phyloP scores from a whole-genome alignment of 2,113 vertebrate genomes.

The Solenodon paradoxus region DNA sequence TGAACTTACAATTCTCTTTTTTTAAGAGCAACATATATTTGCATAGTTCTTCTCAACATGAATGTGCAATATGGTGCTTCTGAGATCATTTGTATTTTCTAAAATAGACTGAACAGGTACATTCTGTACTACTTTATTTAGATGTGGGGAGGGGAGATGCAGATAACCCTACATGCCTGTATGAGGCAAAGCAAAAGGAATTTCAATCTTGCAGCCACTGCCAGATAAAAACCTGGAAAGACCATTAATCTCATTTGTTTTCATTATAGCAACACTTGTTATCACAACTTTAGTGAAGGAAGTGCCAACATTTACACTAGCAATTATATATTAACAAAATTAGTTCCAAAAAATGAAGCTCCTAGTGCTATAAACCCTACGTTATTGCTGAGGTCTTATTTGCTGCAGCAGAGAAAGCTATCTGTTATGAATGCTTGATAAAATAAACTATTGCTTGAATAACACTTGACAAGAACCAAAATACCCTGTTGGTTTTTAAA shows the following conservation, averaged over 20 bases:
- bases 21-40: background rate
- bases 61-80: background rate
- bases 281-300: constrained; percentile 73
- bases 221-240: constrained; percentile 76
- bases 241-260: constrained; percentile 79
- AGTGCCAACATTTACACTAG: constrained; percentile 75
- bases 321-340: constrained; percentile 80
- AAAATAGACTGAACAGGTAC: background rate
- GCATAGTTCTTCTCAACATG: background rate
- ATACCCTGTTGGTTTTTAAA: constrained; percentile 26
- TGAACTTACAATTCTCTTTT: background rate
- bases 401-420: background rate
- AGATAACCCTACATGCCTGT: background rate
- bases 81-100: constrained; percentile 48
- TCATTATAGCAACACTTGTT: constrained; percentile 73
- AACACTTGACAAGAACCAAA: background rate
- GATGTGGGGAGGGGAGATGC: background rate
- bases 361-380: constrained; percentile 58
- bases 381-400: constrained; percentile 58
- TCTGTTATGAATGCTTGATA: constrained; percentile 21
- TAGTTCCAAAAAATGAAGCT: constrained; percentile 77
- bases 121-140: constrained; percentile 53
- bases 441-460: constrained; percentile 53
- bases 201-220: constrained; percentile 61
- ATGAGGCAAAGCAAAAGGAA: constrained; percentile 70